These are phyloP conservation scores for Drosophila obscura DNA, from an alignment of 1,140 invertebrate species.

Conservation along the genomic window DNA sequence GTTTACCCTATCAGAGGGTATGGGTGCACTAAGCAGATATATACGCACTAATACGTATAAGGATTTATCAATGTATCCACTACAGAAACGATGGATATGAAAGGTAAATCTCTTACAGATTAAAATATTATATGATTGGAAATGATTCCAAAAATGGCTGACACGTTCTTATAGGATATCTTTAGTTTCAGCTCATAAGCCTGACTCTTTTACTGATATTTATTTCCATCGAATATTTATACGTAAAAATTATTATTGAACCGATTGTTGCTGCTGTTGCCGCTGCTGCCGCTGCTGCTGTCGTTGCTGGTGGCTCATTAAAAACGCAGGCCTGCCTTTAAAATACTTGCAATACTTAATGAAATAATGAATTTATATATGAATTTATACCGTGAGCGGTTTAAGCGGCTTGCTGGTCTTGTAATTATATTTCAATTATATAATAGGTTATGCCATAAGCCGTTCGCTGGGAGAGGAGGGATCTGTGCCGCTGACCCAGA, in stretches of 20 bases:
- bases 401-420: slow-evolving; percentile 36
- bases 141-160: too few species aligned
- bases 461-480: not conserved
- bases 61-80: too few species aligned
- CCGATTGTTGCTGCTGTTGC: slow-evolving; percentile 5
- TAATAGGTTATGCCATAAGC: not conserved
- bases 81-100: too few species aligned
- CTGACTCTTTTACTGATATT: not conserved
- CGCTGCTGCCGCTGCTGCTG: too few species aligned
- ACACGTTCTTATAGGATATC: too few species aligned
- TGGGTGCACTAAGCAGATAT: too few species aligned
- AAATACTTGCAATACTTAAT: slow-evolving; percentile 49
- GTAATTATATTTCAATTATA: slow-evolving; percentile 76
- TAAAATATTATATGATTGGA: too few species aligned
- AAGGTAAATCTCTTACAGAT: too few species aligned
- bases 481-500: slow-evolving; percentile 36
- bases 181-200: too few species aligned
- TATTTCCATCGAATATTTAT: slow-evolving; percentile 15
- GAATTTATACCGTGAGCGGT: slow-evolving; percentile 15
- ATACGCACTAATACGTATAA: too few species aligned
- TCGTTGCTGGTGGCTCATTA: slow-evolving; percentile 30
- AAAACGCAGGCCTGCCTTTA: slow-evolving; percentile 41
- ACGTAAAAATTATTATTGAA: slow-evolving; percentile 46
- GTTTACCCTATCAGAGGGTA: too few species aligned
- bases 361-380: slow-evolving; percentile 56